Evolutionary conservation across 2,888 invertebrate genomes (phyloP), one percentile per base, ranked within the genome.

Genomic region (Ennomos fuscantarius): DNA sequence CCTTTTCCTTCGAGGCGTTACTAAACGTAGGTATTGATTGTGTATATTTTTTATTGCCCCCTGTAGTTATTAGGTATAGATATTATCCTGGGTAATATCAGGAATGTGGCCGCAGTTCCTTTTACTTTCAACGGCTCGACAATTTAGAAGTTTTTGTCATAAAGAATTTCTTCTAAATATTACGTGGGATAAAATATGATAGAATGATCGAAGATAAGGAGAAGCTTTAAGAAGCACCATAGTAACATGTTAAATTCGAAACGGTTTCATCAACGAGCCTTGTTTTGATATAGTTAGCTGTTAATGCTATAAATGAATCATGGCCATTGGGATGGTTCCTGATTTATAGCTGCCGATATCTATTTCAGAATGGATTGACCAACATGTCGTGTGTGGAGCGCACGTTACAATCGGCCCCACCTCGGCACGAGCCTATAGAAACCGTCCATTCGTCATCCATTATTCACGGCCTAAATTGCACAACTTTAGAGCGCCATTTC

Each of bases 401-500:
- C 65, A 72, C 70, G 69, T 63, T 68, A 83, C 84, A 84, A 87
- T 81, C 71, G 74, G 78, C 88, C 86, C 87, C 84, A 86, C 88
- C 88, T 87, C 83, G 74, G 80, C 87, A 85, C 86, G 83, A 82
- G 84, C 80, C 72, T 78, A 87, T 84, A 84, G 85, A 89, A 86
- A 83, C 86, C 77, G 76, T 73, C 84, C 87, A 91, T 92, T 86
- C 89, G 86, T 92, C 92, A 91, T 90, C 87, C 87, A 89, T 92
- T 92, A 92, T 92, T 82, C 91, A 92, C 91, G 91, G 90, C 86
- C 89, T 86, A 89, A 91, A 92, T 92, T 92, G 91, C 90, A 87
- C 91, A 92, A 92, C 87, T 92, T 90, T 89, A 90, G 84, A 92
- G 88, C 89, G 89, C 91, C 89, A 91, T 92, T 91, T 90, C 90